Conservation (phyloP, 37 sponge, comb jelly and placozoan species). For the Halisarca cf. caerulea region DNA sequence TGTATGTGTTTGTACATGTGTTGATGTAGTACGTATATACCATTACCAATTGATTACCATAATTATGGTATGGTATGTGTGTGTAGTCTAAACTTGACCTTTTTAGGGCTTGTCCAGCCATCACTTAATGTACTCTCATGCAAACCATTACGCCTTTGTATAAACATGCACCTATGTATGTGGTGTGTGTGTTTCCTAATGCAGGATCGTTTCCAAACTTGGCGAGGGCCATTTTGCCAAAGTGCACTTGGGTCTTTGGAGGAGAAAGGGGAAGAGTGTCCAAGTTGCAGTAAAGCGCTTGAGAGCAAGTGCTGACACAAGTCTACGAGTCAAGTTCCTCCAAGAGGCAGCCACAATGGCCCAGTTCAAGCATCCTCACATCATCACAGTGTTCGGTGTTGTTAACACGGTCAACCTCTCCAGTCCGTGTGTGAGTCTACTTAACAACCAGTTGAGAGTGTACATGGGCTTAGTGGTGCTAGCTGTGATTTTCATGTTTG, state of each 20-base stretch:
- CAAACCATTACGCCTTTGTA: neutral
- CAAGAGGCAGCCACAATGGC: constrained; percentile 81
- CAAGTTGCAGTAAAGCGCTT: constrained; percentile 69
- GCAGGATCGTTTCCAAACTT: constrained; percentile 13
- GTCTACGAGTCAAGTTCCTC: constrained; percentile 63
- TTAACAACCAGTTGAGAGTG: too few relatives aligned
- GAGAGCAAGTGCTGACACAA: constrained; percentile 10
- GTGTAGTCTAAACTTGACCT: too few relatives aligned
- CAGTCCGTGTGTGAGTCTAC: constrained; percentile 15
- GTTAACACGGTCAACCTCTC: constrained; percentile 58
- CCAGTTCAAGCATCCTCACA: constrained; percentile 72
- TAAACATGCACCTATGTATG: neutral
- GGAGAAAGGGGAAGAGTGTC: neutral
- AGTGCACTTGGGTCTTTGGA: constrained; percentile 67
- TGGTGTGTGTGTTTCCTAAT: neutral
- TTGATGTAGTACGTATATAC: too few relatives aligned
- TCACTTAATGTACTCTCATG: neutral
- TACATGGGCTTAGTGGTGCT: too few relatives aligned
- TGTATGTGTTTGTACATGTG: too few relatives aligned
- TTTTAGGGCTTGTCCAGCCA: too few relatives aligned
- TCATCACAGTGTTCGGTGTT: constrained; percentile 69
- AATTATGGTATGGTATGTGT: too few relatives aligned
- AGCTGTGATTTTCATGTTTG: too few relatives aligned
- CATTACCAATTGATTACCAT: too few relatives aligned
- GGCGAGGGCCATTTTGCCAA: constrained; percentile 78